These are phyloP conservation scores for Aethes cnicana DNA, from an alignment of 2,888 invertebrate genomes.

Conservation along the genomic window DNA sequence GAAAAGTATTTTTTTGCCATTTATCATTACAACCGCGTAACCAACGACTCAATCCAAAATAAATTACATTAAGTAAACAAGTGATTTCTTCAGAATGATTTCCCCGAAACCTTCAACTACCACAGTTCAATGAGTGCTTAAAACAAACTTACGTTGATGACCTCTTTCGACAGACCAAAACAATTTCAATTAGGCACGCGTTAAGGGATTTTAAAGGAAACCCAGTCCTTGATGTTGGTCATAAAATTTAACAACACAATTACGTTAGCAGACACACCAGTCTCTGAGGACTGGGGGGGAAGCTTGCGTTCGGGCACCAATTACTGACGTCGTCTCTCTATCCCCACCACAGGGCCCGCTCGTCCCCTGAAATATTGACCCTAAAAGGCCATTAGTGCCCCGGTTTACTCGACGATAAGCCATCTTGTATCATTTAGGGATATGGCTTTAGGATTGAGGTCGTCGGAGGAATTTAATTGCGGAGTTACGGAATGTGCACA, in stretches of 20 bases:
- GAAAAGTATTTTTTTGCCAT: no score
- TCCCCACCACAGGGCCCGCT: constrained; percentile 43
- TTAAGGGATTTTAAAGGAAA: constrained; percentile 30
- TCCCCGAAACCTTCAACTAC: constrained; percentile 4
- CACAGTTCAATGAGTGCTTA: constrained; percentile 8
- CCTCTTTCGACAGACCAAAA: constrained; percentile 24
- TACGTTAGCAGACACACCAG: constrained; percentile 35
- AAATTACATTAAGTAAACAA: no score
- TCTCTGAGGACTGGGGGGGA: constrained; percentile 28
- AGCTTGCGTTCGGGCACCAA: constrained; percentile 55
- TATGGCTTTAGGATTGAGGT: constrained; percentile 53
- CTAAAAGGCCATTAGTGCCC: constrained; percentile 70
- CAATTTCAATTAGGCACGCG: constrained; percentile 30
- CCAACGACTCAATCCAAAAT: no score
- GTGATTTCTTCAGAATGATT: background rate
- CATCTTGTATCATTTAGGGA: constrained; percentile 63
- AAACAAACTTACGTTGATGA: constrained; percentile 7
- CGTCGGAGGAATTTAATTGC: constrained; percentile 37
- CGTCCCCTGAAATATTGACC: constrained; percentile 70
- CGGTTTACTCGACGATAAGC: constrained; percentile 63
- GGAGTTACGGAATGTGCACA: constrained; percentile 11
- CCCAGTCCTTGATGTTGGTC: constrained; percentile 28
- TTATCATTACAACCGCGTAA: no score
- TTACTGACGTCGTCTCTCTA: constrained; percentile 56
- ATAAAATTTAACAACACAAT: constrained; percentile 35